A percentile compares a stretch with the other conserved stretches of the same genome.
phyloP scores from a whole-genome alignment of 2,797 vertebrate genomes.

The Xiphophorus birchmanni region DNA sequence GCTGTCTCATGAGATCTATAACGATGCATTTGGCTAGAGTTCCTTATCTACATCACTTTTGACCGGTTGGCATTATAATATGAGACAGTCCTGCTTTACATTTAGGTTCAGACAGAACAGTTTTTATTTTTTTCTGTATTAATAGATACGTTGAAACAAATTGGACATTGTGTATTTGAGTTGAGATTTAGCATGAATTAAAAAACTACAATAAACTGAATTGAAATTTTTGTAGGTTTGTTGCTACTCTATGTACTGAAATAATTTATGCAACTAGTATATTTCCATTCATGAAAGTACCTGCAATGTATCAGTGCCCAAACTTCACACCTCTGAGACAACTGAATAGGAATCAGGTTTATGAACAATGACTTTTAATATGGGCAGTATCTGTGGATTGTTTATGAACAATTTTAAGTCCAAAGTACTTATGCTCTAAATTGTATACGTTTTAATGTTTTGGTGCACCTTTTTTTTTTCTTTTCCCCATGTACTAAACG shows the following conservation, averaged over 20 bases:
- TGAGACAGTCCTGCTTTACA: conserved; percentile 1
- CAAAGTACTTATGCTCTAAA: too few species aligned
- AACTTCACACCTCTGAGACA: background rate
- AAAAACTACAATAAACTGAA: background rate
- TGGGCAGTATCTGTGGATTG: background rate
- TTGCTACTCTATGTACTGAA: too few species aligned
- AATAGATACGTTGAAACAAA: background rate
- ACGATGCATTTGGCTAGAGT: background rate
- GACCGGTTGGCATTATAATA: background rate
- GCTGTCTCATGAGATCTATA: background rate
- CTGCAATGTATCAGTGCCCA: background rate
- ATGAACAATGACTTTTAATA: background rate
- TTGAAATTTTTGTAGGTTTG: background rate
- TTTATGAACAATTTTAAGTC: background rate
- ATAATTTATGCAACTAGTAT: background rate
- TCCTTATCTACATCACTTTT: background rate
- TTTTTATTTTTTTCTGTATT: background rate
- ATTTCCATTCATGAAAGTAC: background rate
- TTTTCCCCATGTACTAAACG: too few species aligned
- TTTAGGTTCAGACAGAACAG: background rate
- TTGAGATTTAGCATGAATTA: background rate
- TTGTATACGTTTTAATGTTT: background rate
- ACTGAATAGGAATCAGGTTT: background rate
- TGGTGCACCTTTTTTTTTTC: background rate
- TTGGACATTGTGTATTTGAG: background rate